Conservation (phyloP, 1,140 invertebrate genomes). For the Pseudoatta argentina region DNA sequence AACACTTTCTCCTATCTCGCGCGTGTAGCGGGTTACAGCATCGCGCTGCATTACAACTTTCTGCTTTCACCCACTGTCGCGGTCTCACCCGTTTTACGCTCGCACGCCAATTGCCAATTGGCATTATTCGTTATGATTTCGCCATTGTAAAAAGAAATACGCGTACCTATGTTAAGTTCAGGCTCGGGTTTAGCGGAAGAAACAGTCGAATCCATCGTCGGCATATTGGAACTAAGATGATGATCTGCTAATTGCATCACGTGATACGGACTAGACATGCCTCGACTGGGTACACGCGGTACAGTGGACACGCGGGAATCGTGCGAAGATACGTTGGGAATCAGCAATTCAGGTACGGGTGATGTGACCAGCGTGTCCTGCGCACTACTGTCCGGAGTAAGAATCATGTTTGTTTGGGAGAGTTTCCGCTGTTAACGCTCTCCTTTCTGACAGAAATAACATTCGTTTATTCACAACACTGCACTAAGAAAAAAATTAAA, state of each 20-base stretch:
- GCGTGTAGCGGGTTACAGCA: constrained; percentile 82
- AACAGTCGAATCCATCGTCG: constrained; percentile 88
- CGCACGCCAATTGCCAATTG: neutral
- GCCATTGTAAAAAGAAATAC: neutral
- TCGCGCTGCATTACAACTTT: constrained; percentile 85
- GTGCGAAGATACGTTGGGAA: constrained; percentile 75
- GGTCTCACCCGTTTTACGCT: constrained; percentile 17
- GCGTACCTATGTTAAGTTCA: constrained; percentile 88
- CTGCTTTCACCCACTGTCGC: constrained; percentile 85
- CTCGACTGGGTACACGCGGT: constrained; percentile 74
- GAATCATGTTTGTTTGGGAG: constrained; percentile 78
- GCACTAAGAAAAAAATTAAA: constrained; percentile 58
- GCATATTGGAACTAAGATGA: constrained; percentile 80
- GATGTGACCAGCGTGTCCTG: constrained; percentile 70
- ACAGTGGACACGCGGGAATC: constrained; percentile 70
- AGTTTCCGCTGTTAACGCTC: neutral
- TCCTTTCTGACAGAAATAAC: neutral
- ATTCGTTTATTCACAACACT: constrained; percentile 71
- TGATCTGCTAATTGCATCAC: constrained; percentile 78
- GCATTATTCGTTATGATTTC: neutral
- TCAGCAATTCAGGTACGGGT: constrained; percentile 77
- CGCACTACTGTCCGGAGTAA: constrained; percentile 83
- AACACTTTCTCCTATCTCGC: constrained; percentile 85
- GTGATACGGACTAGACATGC: constrained; percentile 79
- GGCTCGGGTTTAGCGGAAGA: constrained; percentile 87